Conservation (phyloP, 2,113 vertebrate genomes). For the Onychorhynchus coronatus region DNA sequence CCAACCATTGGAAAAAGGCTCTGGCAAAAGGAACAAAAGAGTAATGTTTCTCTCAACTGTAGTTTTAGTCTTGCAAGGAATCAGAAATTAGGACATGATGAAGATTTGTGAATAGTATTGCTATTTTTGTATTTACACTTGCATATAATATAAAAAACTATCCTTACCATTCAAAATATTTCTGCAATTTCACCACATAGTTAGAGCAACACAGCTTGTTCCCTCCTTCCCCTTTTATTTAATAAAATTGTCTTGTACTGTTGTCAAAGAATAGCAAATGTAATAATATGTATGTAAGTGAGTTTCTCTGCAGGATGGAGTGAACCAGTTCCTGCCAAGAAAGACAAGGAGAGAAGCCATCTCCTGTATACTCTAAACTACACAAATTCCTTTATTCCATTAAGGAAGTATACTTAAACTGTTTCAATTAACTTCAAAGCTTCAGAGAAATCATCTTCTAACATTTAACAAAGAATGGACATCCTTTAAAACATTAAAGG, state of each 20-base stretch:
- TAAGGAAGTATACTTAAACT: neutral
- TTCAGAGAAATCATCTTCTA: neutral
- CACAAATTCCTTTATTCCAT: neutral
- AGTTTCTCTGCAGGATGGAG: neutral
- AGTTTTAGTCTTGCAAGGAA: neutral
- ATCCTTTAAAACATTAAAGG: neutral
- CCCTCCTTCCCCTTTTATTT: neutral
- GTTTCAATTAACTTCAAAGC: slow-evolving; percentile 20
- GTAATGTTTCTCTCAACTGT: neutral
- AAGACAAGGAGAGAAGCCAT: neutral
- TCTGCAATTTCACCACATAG: neutral
- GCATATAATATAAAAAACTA: neutral
- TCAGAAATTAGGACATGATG: neutral
- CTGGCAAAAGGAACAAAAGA: neutral
- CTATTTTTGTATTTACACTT: neutral
- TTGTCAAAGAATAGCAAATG: neutral
- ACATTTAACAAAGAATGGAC: neutral
- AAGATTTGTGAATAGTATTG: neutral
- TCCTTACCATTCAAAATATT: neutral
- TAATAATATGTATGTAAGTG: neutral
- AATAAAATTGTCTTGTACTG: neutral
- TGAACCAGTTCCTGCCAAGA: neutral
- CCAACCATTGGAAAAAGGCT: neutral
- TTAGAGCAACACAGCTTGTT: neutral
- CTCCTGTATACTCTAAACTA: neutral